phyloP scores from a whole-genome alignment of 1,140 invertebrate species.

The Mercenaria mercenaria region DNA sequence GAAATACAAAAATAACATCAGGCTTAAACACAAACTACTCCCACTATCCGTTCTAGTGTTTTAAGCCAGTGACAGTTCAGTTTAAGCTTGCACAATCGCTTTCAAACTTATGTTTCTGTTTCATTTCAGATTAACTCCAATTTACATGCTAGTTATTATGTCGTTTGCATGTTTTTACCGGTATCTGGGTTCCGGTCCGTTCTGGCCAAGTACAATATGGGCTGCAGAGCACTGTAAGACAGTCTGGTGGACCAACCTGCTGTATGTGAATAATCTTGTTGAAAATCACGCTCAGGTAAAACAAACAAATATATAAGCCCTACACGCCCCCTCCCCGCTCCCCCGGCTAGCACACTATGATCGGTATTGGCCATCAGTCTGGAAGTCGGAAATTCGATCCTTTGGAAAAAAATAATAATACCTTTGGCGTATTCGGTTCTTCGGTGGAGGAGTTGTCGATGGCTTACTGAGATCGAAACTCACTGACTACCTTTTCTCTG shows the following conservation, averaged over 20 bases:
- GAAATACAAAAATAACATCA: too few species aligned
- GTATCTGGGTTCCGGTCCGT: constrained; percentile 90
- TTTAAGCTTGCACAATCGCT: too few species aligned
- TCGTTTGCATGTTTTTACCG: constrained; percentile 91
- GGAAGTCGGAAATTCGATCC: too few species aligned
- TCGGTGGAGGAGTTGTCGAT: too few species aligned
- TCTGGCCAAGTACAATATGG: constrained; percentile 87
- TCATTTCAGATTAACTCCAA: constrained; percentile 89
- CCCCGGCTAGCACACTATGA: not conserved
- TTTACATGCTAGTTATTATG: constrained; percentile 94
- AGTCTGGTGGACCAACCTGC: constrained; percentile 94
- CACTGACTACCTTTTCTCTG: too few species aligned
- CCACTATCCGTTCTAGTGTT: too few species aligned
- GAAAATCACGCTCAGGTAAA: constrained; percentile 82
- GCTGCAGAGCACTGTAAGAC: constrained; percentile 87
- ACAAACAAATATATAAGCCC: not conserved
- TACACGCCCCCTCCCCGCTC: not conserved
- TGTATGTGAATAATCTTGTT: constrained; percentile 95
- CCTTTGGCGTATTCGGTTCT: too few species aligned
- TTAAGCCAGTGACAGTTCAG: too few species aligned
- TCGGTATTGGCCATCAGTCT: not conserved
- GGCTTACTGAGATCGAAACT: too few species aligned
- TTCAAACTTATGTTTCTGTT: not conserved
- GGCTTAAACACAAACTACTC: too few species aligned
- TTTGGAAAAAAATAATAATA: too few species aligned